phyloP scores from a whole-genome alignment of 2,797 vertebrate species.

The Eidolon dupreanum region DNA sequence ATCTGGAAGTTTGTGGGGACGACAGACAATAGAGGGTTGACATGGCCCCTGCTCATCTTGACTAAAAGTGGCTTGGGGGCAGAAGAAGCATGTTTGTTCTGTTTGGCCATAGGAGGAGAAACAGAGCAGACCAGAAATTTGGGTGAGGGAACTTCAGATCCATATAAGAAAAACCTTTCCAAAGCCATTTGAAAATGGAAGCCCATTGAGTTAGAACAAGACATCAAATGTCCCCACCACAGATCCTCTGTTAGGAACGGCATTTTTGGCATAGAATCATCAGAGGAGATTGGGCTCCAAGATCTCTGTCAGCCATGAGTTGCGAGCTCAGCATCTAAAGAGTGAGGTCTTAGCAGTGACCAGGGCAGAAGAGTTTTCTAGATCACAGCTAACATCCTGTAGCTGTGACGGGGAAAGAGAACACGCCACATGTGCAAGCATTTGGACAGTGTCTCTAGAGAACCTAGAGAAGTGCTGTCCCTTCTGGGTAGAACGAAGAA shows the following conservation, averaged over 20 bases:
- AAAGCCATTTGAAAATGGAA: not conserved
- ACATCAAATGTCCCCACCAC: not conserved
- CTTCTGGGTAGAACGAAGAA: not conserved
- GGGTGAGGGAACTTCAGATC: not conserved
- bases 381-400: not conserved
- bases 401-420: not conserved
- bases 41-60: not conserved
- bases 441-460: not conserved
- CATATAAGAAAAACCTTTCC: not conserved
- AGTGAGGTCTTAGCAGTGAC: not conserved
- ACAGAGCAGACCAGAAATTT: not conserved
- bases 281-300: not conserved
- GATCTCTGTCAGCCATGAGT: not conserved
- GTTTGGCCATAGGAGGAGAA: not conserved
- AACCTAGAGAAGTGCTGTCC: not conserved
- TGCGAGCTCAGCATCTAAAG: not conserved
- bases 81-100: not conserved
- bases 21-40: not conserved
- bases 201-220: not conserved
- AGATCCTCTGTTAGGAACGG: not conserved
- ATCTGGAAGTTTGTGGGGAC: not conserved
- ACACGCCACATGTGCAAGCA: not conserved
- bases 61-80: not conserved
- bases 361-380: not conserved
- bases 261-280: not conserved